Evolutionary conservation across 2,797 vertebrate genomes (phyloP), one percentile per base, ranked within the genome.

Genomic region (Lacerta bilineata): DNA sequence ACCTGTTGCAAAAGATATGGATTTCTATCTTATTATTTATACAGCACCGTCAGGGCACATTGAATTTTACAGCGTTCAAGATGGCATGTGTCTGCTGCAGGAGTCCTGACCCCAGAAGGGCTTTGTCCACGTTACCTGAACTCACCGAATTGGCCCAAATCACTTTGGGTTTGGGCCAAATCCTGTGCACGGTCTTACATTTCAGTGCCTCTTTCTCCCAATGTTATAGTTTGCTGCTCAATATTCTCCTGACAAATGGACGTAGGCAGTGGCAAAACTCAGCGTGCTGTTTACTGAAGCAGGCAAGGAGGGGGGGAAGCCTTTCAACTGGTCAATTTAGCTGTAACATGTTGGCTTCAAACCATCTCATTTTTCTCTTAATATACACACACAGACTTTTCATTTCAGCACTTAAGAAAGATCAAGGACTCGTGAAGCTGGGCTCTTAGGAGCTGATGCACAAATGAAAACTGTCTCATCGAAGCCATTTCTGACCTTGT

Each of bases 321-420:
- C 33, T 75, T 39, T 88, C 50, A 64, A 43, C 20, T 36, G 33
- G 83, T 33, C 89, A 89, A n/a, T 55, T 61, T 85, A 64, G 39
- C 25, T 75, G 36, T 55, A 74, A 20, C 29, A 66, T n/a, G 64
- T 55, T 27, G 83, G 3, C n/a, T 68, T 3, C 41, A 77, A 68
- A 33, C 76, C 55, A 43, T 8, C 85, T 50, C 68, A 46, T 74
- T 75, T 79, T 41, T 50, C 29, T 72, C 74, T 13, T 23, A 33
- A 76, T 77, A 80, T 27, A 59, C 50, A 17, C 79, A 3, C 83
- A 87, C 4, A 74, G 6, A 74, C 87, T 79, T 76, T 13, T 10
- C n/a, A 88, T 66, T 7, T 82, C 77, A 87, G 43, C 46, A 20
- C 79, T 87, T 86, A 72, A 71, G 76, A 72, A 90, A 80, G n/a